A percentile compares a stretch with the other conserved stretches of the same genome.
Conservation (phyloP, 2,797 vertebrate species). For the Pteronotus mesoamericanus region DNA sequence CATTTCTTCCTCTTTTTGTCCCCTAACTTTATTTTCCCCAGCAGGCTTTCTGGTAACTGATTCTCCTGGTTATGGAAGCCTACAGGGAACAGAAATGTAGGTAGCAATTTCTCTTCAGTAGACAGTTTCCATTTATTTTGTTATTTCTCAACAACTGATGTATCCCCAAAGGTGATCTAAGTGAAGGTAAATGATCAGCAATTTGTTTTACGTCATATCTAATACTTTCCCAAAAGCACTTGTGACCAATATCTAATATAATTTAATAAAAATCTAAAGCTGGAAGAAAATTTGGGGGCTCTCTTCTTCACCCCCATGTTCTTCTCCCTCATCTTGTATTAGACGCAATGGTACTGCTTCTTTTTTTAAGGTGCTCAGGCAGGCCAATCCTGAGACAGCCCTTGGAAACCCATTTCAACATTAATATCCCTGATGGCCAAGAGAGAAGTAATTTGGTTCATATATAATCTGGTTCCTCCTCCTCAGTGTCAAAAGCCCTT, state of each 20-base stretch:
- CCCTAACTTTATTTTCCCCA: constrained; percentile 47
- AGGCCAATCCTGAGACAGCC: neutral
- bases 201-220: constrained; percentile 34
- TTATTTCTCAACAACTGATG: constrained; percentile 27
- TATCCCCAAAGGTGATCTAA: neutral
- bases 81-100: constrained; percentile 11
- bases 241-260: neutral
- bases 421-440: constrained; percentile 44
- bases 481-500: constrained; percentile 39
- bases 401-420: constrained; percentile 36
- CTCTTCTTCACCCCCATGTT: neutral
- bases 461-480: constrained; percentile 55
- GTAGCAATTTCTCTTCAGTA: constrained; percentile 43
- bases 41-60: constrained; percentile 34
- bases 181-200: constrained; percentile 7
- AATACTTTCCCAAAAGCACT: neutral
- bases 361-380: neutral
- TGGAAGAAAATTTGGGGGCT: neutral
- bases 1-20: constrained; percentile 42
- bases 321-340: neutral
- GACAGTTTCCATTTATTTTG: constrained; percentile 38
- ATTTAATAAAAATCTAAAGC: neutral
- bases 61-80: neutral
- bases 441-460: constrained; percentile 58
- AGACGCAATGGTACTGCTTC: neutral